phyloP scores from a whole-genome alignment of 2,113 vertebrate species.

The Cnemophilus loriae region DNA sequence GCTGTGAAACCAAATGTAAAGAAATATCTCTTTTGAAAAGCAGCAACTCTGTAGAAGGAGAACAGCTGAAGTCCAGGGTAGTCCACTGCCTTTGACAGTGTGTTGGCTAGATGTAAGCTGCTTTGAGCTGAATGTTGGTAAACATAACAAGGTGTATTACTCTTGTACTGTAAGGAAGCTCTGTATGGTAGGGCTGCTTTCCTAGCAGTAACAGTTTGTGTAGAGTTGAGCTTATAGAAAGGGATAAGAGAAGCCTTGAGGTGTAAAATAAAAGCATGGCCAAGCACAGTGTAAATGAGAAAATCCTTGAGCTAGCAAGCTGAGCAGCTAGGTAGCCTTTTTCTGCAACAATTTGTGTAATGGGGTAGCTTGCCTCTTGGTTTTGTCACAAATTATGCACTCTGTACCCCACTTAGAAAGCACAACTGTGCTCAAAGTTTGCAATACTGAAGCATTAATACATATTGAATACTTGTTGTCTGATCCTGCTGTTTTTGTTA shows the following conservation, averaged over 20 bases:
- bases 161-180: background rate
- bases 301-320: background rate
- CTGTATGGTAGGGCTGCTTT: background rate
- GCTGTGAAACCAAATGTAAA: background rate
- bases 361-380: background rate
- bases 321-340: background rate
- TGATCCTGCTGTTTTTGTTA: background rate
- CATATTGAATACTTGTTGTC: background rate
- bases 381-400: background rate
- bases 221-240: background rate
- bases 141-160: background rate
- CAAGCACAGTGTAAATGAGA: background rate
- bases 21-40: background rate
- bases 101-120: background rate
- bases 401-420: background rate
- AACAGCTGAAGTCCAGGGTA: accelerated
- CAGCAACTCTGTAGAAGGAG: background rate
- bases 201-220: background rate
- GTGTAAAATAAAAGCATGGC: background rate
- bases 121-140: background rate
- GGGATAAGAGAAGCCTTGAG: background rate
- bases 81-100: background rate
- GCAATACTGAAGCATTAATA: background rate
- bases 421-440: background rate
- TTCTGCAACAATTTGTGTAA: background rate